phyloP scores from a whole-genome alignment of 2,797 vertebrate species.

The Aplochiton taeniatus region DNA sequence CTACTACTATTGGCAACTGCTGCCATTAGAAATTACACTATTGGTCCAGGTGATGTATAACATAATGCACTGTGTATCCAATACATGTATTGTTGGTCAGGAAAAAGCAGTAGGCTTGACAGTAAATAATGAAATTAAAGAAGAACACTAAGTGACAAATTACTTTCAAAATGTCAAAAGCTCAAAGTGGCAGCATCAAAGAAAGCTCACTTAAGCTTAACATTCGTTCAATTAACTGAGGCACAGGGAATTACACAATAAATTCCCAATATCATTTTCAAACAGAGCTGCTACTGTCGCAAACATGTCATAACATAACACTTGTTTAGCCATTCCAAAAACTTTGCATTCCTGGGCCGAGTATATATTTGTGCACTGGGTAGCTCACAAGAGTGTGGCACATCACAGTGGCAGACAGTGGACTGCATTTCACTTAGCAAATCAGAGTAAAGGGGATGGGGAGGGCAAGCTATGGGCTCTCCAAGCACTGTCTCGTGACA shows the following conservation, averaged over 20 bases:
- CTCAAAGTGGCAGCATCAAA: background rate
- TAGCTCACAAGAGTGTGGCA: constrained; percentile 3
- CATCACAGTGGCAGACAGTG: background rate
- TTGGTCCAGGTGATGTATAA: constrained; percentile 7
- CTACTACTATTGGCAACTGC: constrained; percentile 31
- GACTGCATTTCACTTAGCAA: background rate
- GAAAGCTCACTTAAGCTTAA: background rate
- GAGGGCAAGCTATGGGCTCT: constrained; percentile 45
- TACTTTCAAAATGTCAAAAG: background rate
- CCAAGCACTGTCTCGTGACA: constrained; percentile 52
- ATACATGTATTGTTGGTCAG: constrained; percentile 4
- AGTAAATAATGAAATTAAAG: too few relatives aligned
- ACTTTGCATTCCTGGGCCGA: background rate
- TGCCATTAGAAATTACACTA: constrained; percentile 17
- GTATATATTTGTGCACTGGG: background rate
- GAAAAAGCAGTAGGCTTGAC: background rate
- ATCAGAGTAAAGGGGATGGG: constrained; percentile 8
- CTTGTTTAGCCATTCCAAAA: background rate
- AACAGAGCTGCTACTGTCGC: background rate
- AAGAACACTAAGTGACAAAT: too few relatives aligned
- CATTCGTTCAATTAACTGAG: too few relatives aligned
- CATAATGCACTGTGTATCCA: background rate
- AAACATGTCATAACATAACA: background rate
- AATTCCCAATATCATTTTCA: background rate
- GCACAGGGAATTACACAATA: too few relatives aligned